These are phyloP conservation scores for Cactoblastis cactorum DNA, from an alignment of 2,888 invertebrate genomes.

Conservation along the genomic window DNA sequence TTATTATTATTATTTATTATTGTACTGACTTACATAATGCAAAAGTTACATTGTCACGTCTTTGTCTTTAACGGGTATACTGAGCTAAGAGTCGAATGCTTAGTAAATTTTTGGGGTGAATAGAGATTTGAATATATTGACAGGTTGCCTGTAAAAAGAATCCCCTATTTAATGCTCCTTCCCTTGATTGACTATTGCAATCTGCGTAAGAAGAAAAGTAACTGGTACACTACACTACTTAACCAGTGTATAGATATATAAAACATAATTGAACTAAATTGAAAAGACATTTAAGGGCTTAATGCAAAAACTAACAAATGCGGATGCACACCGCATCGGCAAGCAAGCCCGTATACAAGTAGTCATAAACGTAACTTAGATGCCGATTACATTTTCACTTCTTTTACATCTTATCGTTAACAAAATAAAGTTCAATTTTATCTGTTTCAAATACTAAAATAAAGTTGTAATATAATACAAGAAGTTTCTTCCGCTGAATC, in stretches of 20 bases:
- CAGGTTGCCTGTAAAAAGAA: too few relatives aligned
- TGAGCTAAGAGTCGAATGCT: too few relatives aligned
- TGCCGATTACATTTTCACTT: slow-evolving; percentile 14
- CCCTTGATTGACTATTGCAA: too few relatives aligned
- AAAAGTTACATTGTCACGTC: too few relatives aligned
- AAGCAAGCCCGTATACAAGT: slow-evolving; percentile 35
- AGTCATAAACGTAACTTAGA: slow-evolving; percentile 31
- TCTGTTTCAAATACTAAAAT: neutral
- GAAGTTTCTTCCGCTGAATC: neutral
- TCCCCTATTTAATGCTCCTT: too few relatives aligned
- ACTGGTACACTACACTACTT: too few relatives aligned
- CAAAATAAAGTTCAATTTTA: slow-evolving; percentile 12
- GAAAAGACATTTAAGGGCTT: slow-evolving; percentile 27
- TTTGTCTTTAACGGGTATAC: too few relatives aligned
- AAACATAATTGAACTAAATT: slow-evolving; percentile 4
- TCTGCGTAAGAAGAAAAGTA: too few relatives aligned
- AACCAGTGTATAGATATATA: neutral
- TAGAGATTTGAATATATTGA: too few relatives aligned
- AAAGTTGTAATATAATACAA: slow-evolving; percentile 7
- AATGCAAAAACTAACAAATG: slow-evolving; percentile 38
- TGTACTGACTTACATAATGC: too few relatives aligned
- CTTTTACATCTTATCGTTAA: neutral
- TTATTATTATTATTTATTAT: too few relatives aligned
- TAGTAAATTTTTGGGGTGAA: too few relatives aligned
- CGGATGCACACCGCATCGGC: slow-evolving; percentile 30